Conservation (phyloP, 2,797 vertebrate genomes). For the Falco biarmicus region DNA sequence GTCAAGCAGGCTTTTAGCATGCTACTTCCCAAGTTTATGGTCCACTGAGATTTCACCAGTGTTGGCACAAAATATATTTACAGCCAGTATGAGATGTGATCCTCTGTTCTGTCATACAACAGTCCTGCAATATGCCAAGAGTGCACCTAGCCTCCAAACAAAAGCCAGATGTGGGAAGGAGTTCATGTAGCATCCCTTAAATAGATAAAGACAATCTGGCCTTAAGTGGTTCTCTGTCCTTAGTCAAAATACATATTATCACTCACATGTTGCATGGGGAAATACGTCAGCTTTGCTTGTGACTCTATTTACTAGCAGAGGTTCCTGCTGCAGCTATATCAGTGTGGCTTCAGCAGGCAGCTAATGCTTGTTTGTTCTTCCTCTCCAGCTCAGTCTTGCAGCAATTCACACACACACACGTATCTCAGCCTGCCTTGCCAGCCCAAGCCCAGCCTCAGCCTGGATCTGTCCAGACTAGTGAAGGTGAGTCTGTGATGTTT, state of each 20-base stretch:
- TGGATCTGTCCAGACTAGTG: background rate
- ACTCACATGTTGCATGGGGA: background rate
- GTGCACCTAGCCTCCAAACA: background rate
- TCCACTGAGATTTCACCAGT: background rate
- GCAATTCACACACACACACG: background rate
- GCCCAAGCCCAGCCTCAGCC: background rate
- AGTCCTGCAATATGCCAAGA: background rate
- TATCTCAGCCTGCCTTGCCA: background rate
- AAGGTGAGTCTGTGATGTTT: constrained; percentile 3
- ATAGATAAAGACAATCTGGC: background rate
- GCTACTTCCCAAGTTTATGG: background rate
- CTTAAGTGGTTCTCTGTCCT: background rate
- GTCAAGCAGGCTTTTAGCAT: background rate
- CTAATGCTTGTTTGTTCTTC: background rate
- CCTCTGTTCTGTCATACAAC: background rate
- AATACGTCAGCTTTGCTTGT: background rate
- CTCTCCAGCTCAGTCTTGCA: background rate
- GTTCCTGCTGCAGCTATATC: background rate
- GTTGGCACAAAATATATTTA: background rate
- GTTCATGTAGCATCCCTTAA: background rate
- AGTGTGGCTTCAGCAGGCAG: background rate
- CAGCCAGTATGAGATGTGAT: background rate
- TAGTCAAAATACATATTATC: background rate
- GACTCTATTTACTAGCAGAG: background rate
- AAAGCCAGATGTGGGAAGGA: background rate